Conservation (phyloP, 1,140 invertebrate species). For the Musca domestica region DNA sequence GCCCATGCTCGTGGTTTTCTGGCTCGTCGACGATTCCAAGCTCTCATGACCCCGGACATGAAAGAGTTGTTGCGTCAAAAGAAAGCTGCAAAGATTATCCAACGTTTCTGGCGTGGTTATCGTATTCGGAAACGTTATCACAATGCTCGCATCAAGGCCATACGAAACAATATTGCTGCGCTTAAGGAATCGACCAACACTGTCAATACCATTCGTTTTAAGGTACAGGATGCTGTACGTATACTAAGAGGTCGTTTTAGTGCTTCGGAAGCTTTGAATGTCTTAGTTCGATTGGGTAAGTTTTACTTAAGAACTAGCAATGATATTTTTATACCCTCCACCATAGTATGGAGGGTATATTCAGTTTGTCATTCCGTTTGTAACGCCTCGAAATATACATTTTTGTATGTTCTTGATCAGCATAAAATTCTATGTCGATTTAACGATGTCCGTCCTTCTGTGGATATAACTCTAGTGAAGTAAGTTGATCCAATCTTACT, state of each 20-base stretch:
- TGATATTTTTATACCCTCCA: too few species aligned
- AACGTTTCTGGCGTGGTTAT: slow-evolving; percentile 66
- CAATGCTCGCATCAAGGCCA: slow-evolving; percentile 48
- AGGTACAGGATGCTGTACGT: slow-evolving; percentile 39
- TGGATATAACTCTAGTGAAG: too few species aligned
- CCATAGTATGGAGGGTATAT: too few species aligned
- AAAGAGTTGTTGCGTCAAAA: slow-evolving; percentile 53
- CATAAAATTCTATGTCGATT: too few species aligned
- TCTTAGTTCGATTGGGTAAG: slow-evolving; percentile 42
- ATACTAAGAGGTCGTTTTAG: slow-evolving; percentile 42
- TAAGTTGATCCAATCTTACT: too few species aligned
- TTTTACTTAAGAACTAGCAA: too few species aligned
- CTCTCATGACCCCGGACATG: slow-evolving; percentile 54
- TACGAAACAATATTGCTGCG: slow-evolving; percentile 55
- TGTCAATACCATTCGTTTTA: slow-evolving; percentile 51
- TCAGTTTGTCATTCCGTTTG: too few species aligned
- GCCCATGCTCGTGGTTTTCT: slow-evolving; percentile 56
- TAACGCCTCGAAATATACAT: too few species aligned
- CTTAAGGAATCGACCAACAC: slow-evolving; percentile 55
- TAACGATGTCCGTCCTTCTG: too few species aligned
- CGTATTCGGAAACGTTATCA: slow-evolving; percentile 50
- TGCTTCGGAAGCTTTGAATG: slow-evolving; percentile 40
- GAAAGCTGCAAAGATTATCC: slow-evolving; percentile 63
- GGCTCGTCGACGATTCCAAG: slow-evolving; percentile 54
- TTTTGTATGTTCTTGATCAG: too few species aligned